Conservation (phyloP, 2,113 vertebrate genomes). For the Stictonetta naevosa region DNA sequence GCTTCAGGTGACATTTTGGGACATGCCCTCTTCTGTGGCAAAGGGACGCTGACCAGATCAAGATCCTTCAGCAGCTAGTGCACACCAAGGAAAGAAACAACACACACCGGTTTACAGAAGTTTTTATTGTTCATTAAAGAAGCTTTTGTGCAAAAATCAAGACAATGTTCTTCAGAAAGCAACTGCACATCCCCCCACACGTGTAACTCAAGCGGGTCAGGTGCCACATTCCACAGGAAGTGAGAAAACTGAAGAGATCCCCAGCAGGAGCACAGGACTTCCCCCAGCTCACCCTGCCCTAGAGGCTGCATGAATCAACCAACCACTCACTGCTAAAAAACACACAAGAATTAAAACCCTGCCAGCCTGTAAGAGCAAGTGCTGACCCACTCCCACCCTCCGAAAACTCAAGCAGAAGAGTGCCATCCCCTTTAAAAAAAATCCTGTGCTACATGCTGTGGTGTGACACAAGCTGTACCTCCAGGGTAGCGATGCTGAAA, state of each 20-base stretch:
- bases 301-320: background rate
- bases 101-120: background rate
- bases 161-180: conserved; percentile 61
- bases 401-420: background rate
- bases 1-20: background rate
- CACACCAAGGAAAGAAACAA: background rate
- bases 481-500: background rate
- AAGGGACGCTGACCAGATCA: background rate
- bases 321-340: too few species aligned
- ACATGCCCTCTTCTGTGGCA: background rate
- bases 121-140: conserved; percentile 74
- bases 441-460: fast-evolving
- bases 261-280: background rate
- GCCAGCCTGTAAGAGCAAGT: background rate
- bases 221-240: background rate
- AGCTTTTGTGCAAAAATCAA: conserved; percentile 67
- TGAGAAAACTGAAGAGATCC: background rate
- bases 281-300: background rate
- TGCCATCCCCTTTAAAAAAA: background rate
- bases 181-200: conserved; percentile 8
- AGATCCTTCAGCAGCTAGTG: fast-evolving
- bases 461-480: background rate
- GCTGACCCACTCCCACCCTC: background rate
- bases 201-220: background rate
- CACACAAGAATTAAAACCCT: background rate